Evolutionary conservation across 1,140 invertebrate species (phyloP), one percentile per base, ranked within the genome.

Genomic region (Anagrus nilaparvatae): DNA sequence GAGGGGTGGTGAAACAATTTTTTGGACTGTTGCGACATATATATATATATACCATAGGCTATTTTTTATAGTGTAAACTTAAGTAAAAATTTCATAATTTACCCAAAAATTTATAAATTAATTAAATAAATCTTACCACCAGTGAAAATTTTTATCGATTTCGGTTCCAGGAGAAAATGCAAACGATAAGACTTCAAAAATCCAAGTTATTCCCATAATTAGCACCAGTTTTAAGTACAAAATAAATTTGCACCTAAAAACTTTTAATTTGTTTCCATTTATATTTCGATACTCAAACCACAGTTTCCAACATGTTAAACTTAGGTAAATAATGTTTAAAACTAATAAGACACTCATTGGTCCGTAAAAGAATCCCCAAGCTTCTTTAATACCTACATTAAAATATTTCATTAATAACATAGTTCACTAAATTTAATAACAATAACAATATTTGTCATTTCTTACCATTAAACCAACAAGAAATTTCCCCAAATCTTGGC

Each of bases 161-260:
- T n/a, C n/a, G n/a, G n/a, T n/a, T n/a, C n/a, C n/a, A n/a, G n/a
- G n/a, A n/a, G n/a, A n/a, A n/a, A 44, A 37, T 1, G 54, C 50
- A 38, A 61, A 73, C 1, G 75, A 75, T 12, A 77, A 20, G 3
- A 75, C 52, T 54, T 85, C 82, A 39, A 84, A 81, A 19, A 78
- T 71, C 81, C 82, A 84, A 0, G 76, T 77, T 12, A 84, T 64
- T 4, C 82, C 82, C 79, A 81, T 84, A 0, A 84, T 71, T 2
- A 83, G 51, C 47, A 80, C 78, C 16, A 86, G 59, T 55, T 81
- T 84, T 0, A 79, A 50, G 35, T 78, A 83, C 12, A 83, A 54
- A 8, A 73, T 52, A 44, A 78, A 78, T 49, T 73, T 76, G 49
- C 73, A 72, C 55, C 72, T 73, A 12, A 78, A 54, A 3, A 66